Percentiles rank a stretch among this genome's conserved stretches.
Conservation (phyloP, 2,888 invertebrate species). For the Beris chalybata region DNA sequence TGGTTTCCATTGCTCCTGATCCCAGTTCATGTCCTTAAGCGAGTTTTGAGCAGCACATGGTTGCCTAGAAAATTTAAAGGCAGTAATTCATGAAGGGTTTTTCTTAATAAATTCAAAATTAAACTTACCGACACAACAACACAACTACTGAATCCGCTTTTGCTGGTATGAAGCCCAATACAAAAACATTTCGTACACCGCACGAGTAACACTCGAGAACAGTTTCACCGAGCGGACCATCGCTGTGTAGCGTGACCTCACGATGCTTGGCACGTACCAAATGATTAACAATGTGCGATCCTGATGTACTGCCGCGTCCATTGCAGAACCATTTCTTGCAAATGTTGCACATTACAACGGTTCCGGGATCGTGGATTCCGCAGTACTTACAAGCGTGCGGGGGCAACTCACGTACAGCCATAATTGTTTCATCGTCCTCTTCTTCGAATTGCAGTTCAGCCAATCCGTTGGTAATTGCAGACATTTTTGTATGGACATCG, state of each 20-base stretch:
- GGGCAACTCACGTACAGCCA: slow-evolving; percentile 84
- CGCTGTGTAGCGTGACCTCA: slow-evolving; percentile 95
- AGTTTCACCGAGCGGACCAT: slow-evolving; percentile 97
- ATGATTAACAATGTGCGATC: slow-evolving; percentile 98
- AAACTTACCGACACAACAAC: slow-evolving; percentile 77
- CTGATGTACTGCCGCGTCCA: slow-evolving; percentile 96
- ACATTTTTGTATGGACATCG: slow-evolving; percentile 66
- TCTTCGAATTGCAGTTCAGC: slow-evolving; percentile 93
- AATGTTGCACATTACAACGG: slow-evolving; percentile 97
- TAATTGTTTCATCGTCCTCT: slow-evolving; percentile 89
- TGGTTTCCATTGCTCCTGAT: slow-evolving; percentile 98
- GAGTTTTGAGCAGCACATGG: slow-evolving; percentile 98
- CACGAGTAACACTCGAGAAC: slow-evolving; percentile 98
- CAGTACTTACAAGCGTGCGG: slow-evolving; percentile 99
- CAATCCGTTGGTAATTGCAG: slow-evolving; percentile 71
- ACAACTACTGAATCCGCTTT: slow-evolving; percentile 99
- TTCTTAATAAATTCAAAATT: not conserved
- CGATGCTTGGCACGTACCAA: slow-evolving; percentile 98
- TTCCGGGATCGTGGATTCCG: slow-evolving; percentile 95
- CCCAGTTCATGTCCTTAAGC: slow-evolving; percentile 99
- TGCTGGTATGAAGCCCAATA: slow-evolving; percentile 98
- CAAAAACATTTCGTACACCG: slow-evolving; percentile 96
- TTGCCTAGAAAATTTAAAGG: slow-evolving; percentile 60
- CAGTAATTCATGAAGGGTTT: not conserved
- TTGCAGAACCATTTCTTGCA: slow-evolving; percentile 99